Evolutionary conservation across 2,113 vertebrate species (phyloP).

Genomic region (western clawed frog (Xenopus tropicalis)): UCB_Xtro_10.0 CM004446.2:151663001-151663500

Average conservation of each 20-base stretch:
- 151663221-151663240: conserved; percentile 51
- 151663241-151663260: conserved; percentile 64
- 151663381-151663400: conserved; percentile 95
- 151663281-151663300: conserved; percentile 99
- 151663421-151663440: conserved; percentile 10
- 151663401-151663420: conserved; percentile 50
- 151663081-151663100: conserved; percentile 40
- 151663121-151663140: conserved; percentile 63
- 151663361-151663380: conserved; percentile 97
- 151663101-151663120: conserved; percentile 63
- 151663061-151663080: too few relatives aligned
- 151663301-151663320: conserved; percentile 98
- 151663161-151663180: conserved; percentile 57
- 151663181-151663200: conserved; percentile 45
- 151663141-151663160: conserved; percentile 76
- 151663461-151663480: too few relatives aligned
- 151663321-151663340: conserved; percentile 98
- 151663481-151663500: too few relatives aligned
- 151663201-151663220: conserved; percentile 50
- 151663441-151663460: too few relatives aligned
- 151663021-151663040: too few relatives aligned
- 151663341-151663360: conserved; percentile 96
- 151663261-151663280: conserved; percentile 97
- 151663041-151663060: too few relatives aligned
- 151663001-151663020: too few relatives aligned